Conservation (phyloP, 1,140 invertebrate species). For the Adoxophyes honmai region DNA sequence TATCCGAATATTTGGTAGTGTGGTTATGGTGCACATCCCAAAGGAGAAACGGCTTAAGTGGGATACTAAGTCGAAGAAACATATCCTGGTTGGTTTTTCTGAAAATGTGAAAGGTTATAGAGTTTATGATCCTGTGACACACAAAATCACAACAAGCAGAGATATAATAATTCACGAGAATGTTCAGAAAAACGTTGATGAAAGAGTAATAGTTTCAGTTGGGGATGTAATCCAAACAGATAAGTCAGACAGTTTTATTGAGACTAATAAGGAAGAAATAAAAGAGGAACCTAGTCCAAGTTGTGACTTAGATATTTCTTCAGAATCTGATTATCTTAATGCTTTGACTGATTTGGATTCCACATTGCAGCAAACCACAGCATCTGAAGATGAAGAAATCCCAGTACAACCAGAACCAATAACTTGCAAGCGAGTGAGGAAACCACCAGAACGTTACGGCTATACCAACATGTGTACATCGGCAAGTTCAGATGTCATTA, state of each 20-base stretch:
- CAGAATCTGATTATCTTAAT: too few species aligned
- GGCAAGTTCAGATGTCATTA: neutral
- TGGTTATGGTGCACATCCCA: constrained; percentile 40
- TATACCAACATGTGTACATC: constrained; percentile 1
- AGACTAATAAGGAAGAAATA: too few species aligned
- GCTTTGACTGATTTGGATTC: too few species aligned
- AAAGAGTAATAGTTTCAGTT: too few species aligned
- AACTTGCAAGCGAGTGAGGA: neutral
- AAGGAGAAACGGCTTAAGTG: constrained; percentile 37
- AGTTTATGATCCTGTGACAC: constrained; percentile 5
- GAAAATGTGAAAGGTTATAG: constrained; percentile 36
- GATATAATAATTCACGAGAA: constrained; percentile 13
- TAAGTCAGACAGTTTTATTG: too few species aligned
- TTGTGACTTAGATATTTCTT: too few species aligned
- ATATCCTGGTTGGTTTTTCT: constrained; percentile 42
- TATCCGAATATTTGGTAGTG: constrained; percentile 42
- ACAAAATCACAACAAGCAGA: constrained; percentile 7
- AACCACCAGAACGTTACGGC: constrained; percentile 5
- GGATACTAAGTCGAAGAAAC: constrained; percentile 33
- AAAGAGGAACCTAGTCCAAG: too few species aligned
- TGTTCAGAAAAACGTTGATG: neutral
- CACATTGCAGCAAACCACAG: too few species aligned
- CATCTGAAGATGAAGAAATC: too few species aligned
- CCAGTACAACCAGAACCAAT: neutral
- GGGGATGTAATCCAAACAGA: too few species aligned